Conservation (phyloP, 2,888 invertebrate genomes). For the Dugesia japonica region DNA sequence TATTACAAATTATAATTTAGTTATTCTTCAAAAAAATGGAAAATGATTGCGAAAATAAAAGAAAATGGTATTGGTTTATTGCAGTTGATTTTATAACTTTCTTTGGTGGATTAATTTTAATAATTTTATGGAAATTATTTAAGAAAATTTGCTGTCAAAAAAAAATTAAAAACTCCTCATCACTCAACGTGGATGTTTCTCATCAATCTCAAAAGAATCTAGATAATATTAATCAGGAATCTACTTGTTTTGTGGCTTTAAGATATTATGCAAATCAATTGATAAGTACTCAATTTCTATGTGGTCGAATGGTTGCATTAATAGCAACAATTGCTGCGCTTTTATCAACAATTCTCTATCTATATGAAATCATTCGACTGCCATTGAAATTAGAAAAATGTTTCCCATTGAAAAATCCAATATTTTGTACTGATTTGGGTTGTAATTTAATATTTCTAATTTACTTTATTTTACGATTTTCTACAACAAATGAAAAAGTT, state of each 20-base stretch:
- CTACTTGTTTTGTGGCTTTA: slow-evolving; percentile 91
- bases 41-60: neutral
- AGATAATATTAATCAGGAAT: neutral
- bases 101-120: neutral
- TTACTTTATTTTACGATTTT: slow-evolving; percentile 37
- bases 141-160: neutral
- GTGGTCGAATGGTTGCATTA: slow-evolving; percentile 56
- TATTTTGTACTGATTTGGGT: slow-evolving; percentile 36
- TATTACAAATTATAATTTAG: too few relatives aligned
- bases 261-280: slow-evolving; percentile 99
- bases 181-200: neutral
- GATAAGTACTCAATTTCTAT: slow-evolving; percentile 63
- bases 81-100: neutral
- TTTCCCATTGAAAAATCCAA: slow-evolving; percentile 25
- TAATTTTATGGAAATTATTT: neutral
- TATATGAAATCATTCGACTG: slow-evolving; percentile 48
- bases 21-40: neutral
- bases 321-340: slow-evolving; percentile 99
- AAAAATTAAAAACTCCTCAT: neutral
- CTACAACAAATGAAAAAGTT: slow-evolving; percentile 38
- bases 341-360: slow-evolving; percentile 98
- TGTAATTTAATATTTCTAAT: slow-evolving; percentile 38
- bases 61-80: neutral
- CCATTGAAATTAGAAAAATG: slow-evolving; percentile 32
- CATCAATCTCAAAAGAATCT: neutral